These are phyloP conservation scores for Orchesella cincta DNA, from an alignment of 1,140 invertebrate species.

Conservation along the genomic window DNA sequence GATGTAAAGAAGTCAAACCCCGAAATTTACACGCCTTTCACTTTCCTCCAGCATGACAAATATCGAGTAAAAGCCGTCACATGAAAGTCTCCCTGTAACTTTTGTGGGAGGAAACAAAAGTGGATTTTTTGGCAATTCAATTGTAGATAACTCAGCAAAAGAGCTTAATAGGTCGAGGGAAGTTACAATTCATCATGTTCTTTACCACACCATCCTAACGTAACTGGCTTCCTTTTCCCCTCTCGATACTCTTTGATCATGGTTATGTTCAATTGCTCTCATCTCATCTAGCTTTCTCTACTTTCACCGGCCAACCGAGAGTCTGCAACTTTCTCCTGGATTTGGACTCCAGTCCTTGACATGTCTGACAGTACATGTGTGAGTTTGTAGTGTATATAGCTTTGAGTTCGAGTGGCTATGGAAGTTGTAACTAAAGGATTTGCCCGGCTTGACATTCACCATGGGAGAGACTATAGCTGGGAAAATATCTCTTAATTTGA, in stretches of 20 bases:
- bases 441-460: neutral
- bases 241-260: neutral
- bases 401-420: neutral
- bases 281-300: neutral
- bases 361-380: slow-evolving; percentile 10
- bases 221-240: neutral
- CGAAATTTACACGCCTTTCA: too few relatives aligned
- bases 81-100: too few relatives aligned
- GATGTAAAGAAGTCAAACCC: too few relatives aligned
- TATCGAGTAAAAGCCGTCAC: too few relatives aligned
- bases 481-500: neutral
- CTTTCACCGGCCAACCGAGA: too few relatives aligned
- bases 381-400: neutral
- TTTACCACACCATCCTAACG: neutral
- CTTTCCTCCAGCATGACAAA: too few relatives aligned
- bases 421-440: slow-evolving; percentile 22
- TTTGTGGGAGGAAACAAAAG: slow-evolving; percentile 4
- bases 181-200: slow-evolving; percentile 26
- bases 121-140: slow-evolving; percentile 11
- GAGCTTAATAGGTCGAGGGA: slow-evolving; percentile 23
- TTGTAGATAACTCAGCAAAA: slow-evolving; percentile 29
- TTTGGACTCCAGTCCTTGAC: slow-evolving; percentile 15
- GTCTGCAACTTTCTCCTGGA: neutral
- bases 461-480: neutral
- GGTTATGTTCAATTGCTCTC: neutral